phyloP scores from a whole-genome alignment of 2,113 vertebrate genomes.

The Oncorhynchus keta region DNA sequence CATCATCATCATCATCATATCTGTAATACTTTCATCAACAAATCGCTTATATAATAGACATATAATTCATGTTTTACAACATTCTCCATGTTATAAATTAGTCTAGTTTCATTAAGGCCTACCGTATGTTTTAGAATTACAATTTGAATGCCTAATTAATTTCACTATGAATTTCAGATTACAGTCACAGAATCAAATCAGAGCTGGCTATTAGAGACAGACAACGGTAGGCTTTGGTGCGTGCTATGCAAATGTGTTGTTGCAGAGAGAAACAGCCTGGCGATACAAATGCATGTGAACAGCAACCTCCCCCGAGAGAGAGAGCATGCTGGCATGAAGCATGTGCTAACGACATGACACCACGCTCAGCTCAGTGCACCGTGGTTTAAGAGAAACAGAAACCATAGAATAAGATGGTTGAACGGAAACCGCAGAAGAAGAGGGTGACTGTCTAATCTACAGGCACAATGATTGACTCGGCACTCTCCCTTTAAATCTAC shows the following conservation, averaged over 20 bases:
- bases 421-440: too few species aligned
- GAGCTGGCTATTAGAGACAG: background rate
- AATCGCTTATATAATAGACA: too few species aligned
- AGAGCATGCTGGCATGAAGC: slow-evolving; percentile 32
- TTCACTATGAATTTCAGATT: too few species aligned
- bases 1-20: too few species aligned
- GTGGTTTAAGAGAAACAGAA: background rate
- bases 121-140: too few species aligned
- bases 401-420: background rate
- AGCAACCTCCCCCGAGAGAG: slow-evolving; percentile 17
- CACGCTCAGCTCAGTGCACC: background rate
- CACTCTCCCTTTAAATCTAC: background rate
- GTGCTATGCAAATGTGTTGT: slow-evolving; percentile 34
- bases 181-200: background rate
- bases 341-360: slow-evolving; percentile 35
- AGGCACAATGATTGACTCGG: too few species aligned
- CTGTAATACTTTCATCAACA: too few species aligned
- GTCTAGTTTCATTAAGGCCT: too few species aligned
- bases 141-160: too few species aligned
- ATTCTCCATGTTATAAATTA: too few species aligned
- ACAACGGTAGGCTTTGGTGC: background rate
- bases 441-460: too few species aligned
- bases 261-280: slow-evolving; percentile 36
- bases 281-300: slow-evolving; percentile 32
- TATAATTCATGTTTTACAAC: too few species aligned